A percentile compares a stretch with the other conserved stretches of the same genome.
phyloP scores from a whole-genome alignment of 2,888 invertebrate species.

The Tridacna gigas region DNA sequence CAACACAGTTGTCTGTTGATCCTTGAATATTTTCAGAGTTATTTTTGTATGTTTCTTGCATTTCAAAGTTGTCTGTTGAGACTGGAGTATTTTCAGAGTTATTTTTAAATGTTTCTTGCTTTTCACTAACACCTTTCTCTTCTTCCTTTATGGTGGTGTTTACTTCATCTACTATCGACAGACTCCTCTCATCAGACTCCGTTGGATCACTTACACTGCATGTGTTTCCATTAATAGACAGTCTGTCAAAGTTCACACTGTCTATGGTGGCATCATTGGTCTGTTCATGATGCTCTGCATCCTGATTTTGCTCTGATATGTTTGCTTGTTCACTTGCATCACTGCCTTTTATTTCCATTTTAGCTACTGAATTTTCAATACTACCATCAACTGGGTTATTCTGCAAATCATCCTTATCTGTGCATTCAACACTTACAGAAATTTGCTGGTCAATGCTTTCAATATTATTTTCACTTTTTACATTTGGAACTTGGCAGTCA shows the following conservation, averaged over 20 bases:
- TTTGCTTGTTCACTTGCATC: too few relatives aligned
- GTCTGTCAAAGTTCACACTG: background rate
- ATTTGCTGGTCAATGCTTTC: background rate
- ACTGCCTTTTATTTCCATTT: background rate
- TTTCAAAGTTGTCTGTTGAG: background rate
- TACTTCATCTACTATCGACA: slow-evolving; percentile 1
- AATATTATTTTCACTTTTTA: background rate
- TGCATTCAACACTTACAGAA: too few relatives aligned
- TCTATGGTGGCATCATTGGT: background rate
- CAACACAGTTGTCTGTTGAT: background rate
- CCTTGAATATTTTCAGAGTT: background rate
- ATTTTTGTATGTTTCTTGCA: background rate
- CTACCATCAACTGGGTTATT: too few relatives aligned
- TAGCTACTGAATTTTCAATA: background rate
- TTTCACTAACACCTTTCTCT: background rate
- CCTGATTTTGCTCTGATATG: too few relatives aligned
- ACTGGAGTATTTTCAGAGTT: background rate
- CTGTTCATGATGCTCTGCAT: too few relatives aligned
- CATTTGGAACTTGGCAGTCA: background rate
- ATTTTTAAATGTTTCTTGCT: background rate
- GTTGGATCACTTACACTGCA: background rate
- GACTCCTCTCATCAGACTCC: background rate
- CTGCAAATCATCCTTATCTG: too few relatives aligned
- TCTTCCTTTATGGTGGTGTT: background rate
- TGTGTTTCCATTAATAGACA: background rate